These are phyloP conservation scores for Anolis sagrei DNA, from an alignment of 2,113 vertebrate genomes.

Conservation along the genomic window DNA sequence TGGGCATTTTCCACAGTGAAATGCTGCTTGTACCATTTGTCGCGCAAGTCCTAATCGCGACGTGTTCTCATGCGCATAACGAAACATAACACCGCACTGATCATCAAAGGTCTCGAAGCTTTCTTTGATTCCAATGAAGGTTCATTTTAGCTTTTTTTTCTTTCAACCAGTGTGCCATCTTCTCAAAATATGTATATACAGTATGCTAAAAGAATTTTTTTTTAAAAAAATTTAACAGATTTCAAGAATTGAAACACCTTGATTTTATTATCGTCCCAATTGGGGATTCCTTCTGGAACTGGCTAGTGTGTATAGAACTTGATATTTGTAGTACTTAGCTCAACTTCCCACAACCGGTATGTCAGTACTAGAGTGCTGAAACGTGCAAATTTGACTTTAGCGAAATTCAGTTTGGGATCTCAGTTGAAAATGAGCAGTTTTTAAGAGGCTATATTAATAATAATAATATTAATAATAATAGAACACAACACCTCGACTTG, in stretches of 20 bases:
- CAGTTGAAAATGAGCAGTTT: background rate
- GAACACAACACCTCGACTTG: no score
- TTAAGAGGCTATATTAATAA: background rate
- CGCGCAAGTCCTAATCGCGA: conserved; percentile 36
- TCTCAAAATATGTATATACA: conserved; percentile 66
- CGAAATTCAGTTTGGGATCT: background rate
- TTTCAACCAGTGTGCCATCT: conserved; percentile 81
- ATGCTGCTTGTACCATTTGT: background rate
- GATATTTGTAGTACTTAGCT: conserved; percentile 33
- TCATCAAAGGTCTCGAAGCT: conserved; percentile 76
- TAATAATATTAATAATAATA: background rate
- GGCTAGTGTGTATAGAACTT: conserved; percentile 43
- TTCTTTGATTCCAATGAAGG: conserved; percentile 82
- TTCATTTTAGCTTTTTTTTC: conserved; percentile 78
- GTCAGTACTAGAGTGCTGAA: conserved; percentile 36
- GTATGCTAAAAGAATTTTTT: conserved; percentile 19
- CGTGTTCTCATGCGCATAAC: background rate
- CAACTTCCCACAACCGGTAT: conserved; percentile 19
- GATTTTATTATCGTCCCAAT: background rate
- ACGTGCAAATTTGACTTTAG: conserved; percentile 48
- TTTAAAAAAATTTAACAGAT: conserved; percentile 24
- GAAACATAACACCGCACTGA: conserved; percentile 28
- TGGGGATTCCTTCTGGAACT: conserved; percentile 38
- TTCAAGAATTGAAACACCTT: conserved; percentile 31
- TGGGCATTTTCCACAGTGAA: background rate